Base-by-base conservation (phyloP, 2,113 vertebrate genomes). In the Perca flavescens region DNA sequence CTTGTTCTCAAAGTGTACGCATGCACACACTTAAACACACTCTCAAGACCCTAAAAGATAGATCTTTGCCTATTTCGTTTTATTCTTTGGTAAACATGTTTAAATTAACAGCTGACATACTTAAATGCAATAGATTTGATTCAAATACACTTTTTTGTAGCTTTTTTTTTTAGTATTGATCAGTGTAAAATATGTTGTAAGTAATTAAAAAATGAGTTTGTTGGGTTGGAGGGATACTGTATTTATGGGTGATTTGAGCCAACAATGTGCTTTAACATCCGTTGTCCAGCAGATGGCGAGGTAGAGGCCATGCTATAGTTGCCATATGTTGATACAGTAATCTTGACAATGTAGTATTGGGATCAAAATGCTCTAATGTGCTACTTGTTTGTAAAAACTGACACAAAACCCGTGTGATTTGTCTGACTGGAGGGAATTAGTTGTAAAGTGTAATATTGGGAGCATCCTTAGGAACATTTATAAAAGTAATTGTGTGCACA, bases 251-350 rank as follows among this genome's bases (percentile, higher is more conserved):
- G 40, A 43, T 43, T 43, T 43, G 40, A 11, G 40, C 40, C 40
- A 76, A 36, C 25, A 77, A 19, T 40, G n/a, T 70, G 13, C n/a
- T 54, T 50, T 62, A 63, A 65, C 61, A 28, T 14, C 1, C 0
- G 22, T 34, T 67, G 57, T 65, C 80, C 80, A 74, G 60, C 57
- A 65, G 83, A 36, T 74, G 77, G 73, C 1, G 21, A 50, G 6
- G n/a, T 28, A 66, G 66, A 76, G 53, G 0, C 34, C 8, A 12
- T 5, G 46, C 36, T 56, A 5, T 25, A 40, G 60, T 2, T 25
- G 11, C 34, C 49, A 34, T 0, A 19, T 34, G 2, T 40, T n/a
- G 0, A 68, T 40, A 15, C 7, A 47, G 53, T 65, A 0, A 16
- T 62, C 8, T 22, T 61, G 8, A 46, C 7, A 6, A 3, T 13